Conservation (phyloP, 2,113 vertebrate species). For the Calyptommatus sinebrachiatus region DNA sequence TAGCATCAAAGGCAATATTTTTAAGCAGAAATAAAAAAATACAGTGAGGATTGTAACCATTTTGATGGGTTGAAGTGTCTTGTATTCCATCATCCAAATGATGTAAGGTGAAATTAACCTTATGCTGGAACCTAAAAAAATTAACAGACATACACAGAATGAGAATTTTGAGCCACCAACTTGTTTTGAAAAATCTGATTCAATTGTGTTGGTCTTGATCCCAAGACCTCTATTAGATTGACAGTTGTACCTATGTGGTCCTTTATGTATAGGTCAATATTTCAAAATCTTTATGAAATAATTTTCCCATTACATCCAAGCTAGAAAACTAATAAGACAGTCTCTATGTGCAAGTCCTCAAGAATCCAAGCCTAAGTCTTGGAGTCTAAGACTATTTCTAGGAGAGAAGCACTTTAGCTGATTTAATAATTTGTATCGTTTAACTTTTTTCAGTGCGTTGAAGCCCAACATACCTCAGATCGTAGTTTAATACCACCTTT, state of each 20-base stretch:
- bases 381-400: too few species aligned
- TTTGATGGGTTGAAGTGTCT: conserved; percentile 46
- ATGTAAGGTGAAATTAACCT: background rate
- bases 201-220: background rate
- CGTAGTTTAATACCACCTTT: too few species aligned
- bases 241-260: background rate
- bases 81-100: conserved; percentile 47
- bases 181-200: background rate
- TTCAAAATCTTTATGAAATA: background rate
- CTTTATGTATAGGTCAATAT: background rate
- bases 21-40: conserved; percentile 83
- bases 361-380: too few species aligned
- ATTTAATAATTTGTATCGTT: too few species aligned
- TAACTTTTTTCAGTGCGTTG: too few species aligned
- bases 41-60: conserved; percentile 88
- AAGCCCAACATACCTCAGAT: too few species aligned
- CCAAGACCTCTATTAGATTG: too few species aligned
- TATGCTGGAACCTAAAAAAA: conserved; percentile 56
- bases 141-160: conserved; percentile 13
- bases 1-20: conserved; percentile 83
- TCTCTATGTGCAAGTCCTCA: background rate
- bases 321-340: background rate
- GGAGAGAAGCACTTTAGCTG: too few species aligned
- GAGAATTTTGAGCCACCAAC: background rate
- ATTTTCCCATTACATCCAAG: background rate